Conservation (phyloP, 2,888 invertebrate genomes). For the Zele albiditarsus region DNA sequence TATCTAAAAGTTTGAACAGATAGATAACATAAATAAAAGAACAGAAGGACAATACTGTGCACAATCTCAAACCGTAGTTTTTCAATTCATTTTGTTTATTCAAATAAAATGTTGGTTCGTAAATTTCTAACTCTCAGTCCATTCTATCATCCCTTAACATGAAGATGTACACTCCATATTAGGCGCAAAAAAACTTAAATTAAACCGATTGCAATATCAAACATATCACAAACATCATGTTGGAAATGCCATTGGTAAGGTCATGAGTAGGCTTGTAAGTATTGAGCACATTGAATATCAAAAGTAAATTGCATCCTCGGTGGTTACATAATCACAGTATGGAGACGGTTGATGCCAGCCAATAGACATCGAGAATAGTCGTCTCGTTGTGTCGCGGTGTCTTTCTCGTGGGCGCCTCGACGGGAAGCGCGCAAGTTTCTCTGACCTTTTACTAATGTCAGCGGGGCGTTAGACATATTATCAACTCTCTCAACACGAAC, state of each 20-base stretch:
- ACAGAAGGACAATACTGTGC: too few relatives aligned
- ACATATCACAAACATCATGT: neutral
- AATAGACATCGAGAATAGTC: slow-evolving; percentile 15
- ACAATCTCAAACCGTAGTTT: too few relatives aligned
- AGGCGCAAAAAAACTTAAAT: neutral
- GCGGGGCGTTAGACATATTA: slow-evolving; percentile 28
- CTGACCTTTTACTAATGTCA: slow-evolving; percentile 59
- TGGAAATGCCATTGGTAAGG: slow-evolving; percentile 36
- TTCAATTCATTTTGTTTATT: too few relatives aligned
- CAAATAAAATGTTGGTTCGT: too few relatives aligned
- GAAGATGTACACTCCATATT: neutral
- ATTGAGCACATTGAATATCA: slow-evolving; percentile 38
- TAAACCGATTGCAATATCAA: slow-evolving; percentile 1
- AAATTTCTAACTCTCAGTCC: too few relatives aligned
- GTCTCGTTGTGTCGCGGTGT: slow-evolving; percentile 5
- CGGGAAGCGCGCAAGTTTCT: slow-evolving; percentile 52
- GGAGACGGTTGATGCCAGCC: neutral
- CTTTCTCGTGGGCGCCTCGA: slow-evolving; percentile 36
- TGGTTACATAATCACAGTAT: slow-evolving; percentile 43
- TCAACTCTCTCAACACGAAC: slow-evolving; percentile 5
- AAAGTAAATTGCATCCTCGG: slow-evolving; percentile 39
- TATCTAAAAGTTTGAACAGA: too few relatives aligned
- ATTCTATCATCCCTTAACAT: too few relatives aligned
- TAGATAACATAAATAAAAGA: too few relatives aligned
- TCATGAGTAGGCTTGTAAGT: slow-evolving; percentile 22